Conservation (phyloP, 1,140 invertebrate species). For the Drosophila baimaii region DNA sequence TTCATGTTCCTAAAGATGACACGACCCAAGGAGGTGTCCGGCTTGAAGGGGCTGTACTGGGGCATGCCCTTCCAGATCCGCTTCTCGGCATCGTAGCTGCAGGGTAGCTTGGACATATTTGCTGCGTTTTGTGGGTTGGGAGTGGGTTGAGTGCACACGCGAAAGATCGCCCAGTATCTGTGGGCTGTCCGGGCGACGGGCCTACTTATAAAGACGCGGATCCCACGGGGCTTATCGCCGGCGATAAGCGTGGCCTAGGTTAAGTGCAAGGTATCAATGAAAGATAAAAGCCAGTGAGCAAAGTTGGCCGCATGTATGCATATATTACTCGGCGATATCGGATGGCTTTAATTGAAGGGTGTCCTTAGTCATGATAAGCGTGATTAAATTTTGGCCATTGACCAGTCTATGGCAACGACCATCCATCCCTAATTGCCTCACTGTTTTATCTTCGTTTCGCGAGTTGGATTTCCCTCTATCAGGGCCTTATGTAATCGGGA, state of each 20-base stretch:
- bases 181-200: slow-evolving; percentile 4
- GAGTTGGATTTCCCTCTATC: background rate
- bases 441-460: slow-evolving; percentile 22
- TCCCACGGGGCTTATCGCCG: slow-evolving; percentile 22
- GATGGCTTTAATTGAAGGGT: slow-evolving; percentile 38
- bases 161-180: slow-evolving; percentile 36
- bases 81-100: slow-evolving; percentile 53
- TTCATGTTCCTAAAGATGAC: slow-evolving; percentile 59
- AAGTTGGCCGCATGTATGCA: slow-evolving; percentile 17
- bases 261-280: slow-evolving; percentile 53
- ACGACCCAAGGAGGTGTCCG: slow-evolving; percentile 53
- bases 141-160: slow-evolving; percentile 18
- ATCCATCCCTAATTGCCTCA: slow-evolving; percentile 19
- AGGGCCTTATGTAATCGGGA: slow-evolving; percentile 2
- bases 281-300: slow-evolving; percentile 38
- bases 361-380: slow-evolving; percentile 32
- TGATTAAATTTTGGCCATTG: slow-evolving; percentile 32
- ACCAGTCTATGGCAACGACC: slow-evolving; percentile 15
- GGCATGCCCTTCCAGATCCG: slow-evolving; percentile 58
- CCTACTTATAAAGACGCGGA: slow-evolving; percentile 45
- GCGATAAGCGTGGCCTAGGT: slow-evolving; percentile 40
- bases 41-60: slow-evolving; percentile 38
- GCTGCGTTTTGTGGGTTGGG: background rate
- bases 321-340: slow-evolving; percentile 24
- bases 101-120: slow-evolving; percentile 52